Percentiles rank a stretch among this genome's conserved stretches.
These are phyloP conservation scores for Caenorhabditis tropicalis DNA, from an alignment of 1,140 invertebrate species.

Conservation along the genomic window DNA sequence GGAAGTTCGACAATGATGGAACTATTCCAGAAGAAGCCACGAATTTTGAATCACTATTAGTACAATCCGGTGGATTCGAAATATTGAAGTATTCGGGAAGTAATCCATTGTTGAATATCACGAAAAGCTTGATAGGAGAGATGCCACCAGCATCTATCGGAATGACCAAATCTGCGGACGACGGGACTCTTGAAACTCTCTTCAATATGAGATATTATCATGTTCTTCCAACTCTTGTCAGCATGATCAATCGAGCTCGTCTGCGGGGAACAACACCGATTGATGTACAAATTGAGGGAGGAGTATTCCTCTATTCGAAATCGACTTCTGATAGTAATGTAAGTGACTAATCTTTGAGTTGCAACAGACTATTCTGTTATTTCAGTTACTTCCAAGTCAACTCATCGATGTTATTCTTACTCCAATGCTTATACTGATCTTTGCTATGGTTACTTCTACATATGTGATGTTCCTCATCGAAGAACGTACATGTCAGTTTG, in stretches of 20 bases:
- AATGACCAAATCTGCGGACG: neutral
- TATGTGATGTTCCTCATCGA: conserved; percentile 56
- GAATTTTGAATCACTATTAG: neutral
- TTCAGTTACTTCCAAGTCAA: conserved; percentile 27
- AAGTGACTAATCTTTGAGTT: neutral
- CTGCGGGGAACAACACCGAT: neutral
- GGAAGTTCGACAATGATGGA: neutral
- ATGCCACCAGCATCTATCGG: conserved; percentile 20
- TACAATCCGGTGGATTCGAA: neutral
- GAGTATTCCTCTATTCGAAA: conserved; percentile 1
- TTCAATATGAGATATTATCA: conserved; percentile 32
- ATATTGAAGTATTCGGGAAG: neutral
- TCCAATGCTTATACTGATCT: conserved; percentile 48
- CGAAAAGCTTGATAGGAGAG: neutral
- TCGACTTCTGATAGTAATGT: neutral
- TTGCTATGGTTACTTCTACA: conserved; percentile 52
- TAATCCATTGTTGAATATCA: neutral
- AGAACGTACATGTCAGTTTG: conserved; percentile 52
- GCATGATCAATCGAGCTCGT: conserved; percentile 22
- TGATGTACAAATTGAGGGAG: neutral
- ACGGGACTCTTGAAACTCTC: neutral
- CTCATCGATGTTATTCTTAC: neutral
- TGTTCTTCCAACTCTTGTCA: conserved; percentile 10
- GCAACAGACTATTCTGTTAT: neutral
- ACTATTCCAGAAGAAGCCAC: neutral